phyloP scores from a whole-genome alignment of 2,888 invertebrate genomes.

The Antitype chi region DNA sequence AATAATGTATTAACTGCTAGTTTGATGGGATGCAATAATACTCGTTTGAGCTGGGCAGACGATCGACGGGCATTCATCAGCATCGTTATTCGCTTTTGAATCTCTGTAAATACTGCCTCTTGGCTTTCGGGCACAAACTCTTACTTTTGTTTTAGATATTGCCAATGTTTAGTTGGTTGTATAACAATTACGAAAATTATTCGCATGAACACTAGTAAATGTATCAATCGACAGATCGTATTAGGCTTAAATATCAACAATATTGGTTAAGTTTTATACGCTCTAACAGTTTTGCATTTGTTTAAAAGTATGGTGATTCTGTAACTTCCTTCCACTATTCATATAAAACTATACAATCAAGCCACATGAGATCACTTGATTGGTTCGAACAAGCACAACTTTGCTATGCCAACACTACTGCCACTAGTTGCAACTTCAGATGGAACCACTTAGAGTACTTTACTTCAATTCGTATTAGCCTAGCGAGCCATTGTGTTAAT shows the following conservation, averaged over 20 bases:
- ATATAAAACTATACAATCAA: neutral
- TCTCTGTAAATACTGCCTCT: neutral
- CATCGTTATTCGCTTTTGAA: neutral
- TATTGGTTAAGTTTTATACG: neutral
- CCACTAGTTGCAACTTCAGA: neutral
- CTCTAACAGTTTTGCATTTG: neutral
- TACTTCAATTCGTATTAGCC: neutral
- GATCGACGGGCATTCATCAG: neutral
- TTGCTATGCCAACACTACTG: neutral
- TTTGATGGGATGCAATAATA: slow-evolving; percentile 50
- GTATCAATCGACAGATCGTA: neutral
- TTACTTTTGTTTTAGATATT: neutral
- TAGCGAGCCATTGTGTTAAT: too few species aligned
- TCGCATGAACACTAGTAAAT: neutral
- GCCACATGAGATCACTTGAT: neutral
- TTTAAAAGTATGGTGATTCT: neutral
- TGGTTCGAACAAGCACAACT: slow-evolving; percentile 5
- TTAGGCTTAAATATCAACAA: too few species aligned
- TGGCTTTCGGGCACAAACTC: too few species aligned
- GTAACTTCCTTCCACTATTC: neutral
- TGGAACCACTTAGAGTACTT: slow-evolving; percentile 4
- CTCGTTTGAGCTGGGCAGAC: slow-evolving; percentile 25
- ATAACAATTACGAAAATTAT: neutral
- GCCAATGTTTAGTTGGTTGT: neutral
- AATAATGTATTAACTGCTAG: slow-evolving; percentile 58